These are phyloP conservation scores for Heliconius cydno DNA, from an alignment of 2,888 invertebrate species.

Conservation along the genomic window DNA sequence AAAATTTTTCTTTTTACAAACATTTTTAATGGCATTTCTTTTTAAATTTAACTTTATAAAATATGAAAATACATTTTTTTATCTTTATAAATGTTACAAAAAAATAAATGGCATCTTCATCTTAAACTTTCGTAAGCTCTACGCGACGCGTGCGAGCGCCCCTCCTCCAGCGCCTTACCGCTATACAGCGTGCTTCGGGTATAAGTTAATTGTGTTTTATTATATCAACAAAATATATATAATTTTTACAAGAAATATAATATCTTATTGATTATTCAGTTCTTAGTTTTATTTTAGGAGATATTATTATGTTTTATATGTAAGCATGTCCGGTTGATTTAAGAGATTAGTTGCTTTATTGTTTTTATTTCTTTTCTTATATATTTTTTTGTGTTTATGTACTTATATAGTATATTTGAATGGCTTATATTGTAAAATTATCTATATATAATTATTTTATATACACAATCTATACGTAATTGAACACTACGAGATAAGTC, in stretches of 20 bases:
- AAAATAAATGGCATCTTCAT: slow-evolving; percentile 48
- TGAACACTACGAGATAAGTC: background rate
- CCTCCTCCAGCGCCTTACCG: slow-evolving; percentile 77
- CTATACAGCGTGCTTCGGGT: slow-evolving; percentile 68
- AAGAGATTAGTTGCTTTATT: background rate
- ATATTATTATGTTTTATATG: background rate
- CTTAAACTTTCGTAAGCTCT: slow-evolving; percentile 57
- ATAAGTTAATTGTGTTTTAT: slow-evolving; percentile 53
- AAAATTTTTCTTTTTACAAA: no score
- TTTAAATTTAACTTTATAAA: no score
- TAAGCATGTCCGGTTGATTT: background rate
- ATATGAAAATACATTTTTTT: background rate
- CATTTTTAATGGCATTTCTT: no score
- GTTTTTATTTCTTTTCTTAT: background rate
- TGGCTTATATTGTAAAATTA: background rate
- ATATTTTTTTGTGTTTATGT: background rate
- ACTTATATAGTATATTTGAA: background rate
- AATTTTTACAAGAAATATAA: slow-evolving; percentile 26
- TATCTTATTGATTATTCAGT: slow-evolving; percentile 19
- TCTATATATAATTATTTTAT: background rate
- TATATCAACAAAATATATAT: slow-evolving; percentile 33
- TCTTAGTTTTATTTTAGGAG: background rate
- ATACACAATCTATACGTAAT: background rate
- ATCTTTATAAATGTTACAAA: background rate
- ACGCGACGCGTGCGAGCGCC: slow-evolving; percentile 64